phyloP scores from a whole-genome alignment of 2,113 vertebrate genomes.

The Paramormyrops kingsleyae region DNA sequence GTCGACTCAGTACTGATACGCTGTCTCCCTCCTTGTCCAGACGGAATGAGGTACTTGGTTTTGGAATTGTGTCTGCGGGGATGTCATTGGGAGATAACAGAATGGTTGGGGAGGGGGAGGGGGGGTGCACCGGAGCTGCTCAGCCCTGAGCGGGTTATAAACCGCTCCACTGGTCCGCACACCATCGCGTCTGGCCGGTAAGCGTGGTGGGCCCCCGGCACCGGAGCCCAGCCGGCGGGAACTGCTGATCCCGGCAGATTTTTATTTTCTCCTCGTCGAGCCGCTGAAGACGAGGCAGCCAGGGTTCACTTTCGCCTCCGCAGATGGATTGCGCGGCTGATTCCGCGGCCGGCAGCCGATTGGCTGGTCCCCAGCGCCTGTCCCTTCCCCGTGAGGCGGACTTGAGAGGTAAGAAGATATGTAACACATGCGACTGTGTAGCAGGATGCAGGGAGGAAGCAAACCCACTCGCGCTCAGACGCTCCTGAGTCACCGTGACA shows the following conservation, averaged over 20 bases:
- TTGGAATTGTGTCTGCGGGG: neutral
- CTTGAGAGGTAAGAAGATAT: neutral
- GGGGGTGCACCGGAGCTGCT: neutral
- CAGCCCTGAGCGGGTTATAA: neutral
- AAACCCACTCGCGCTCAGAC: neutral
- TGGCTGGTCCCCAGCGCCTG: neutral
- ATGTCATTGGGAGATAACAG: neutral
- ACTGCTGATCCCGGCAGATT: neutral
- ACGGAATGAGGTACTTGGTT: neutral
- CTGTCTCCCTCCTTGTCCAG: neutral
- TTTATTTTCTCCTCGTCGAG: neutral
- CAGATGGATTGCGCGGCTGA: neutral
- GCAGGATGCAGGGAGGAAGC: neutral
- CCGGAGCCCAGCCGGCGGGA: neutral
- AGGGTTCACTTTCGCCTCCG: neutral
- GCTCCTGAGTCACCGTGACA: neutral
- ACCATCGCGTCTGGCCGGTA: neutral
- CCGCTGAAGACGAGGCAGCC: neutral
- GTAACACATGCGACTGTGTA: neutral
- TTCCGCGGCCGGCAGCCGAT: neutral
- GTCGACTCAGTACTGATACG: neutral
- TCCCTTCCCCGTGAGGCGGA: neutral
- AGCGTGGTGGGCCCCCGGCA: neutral
- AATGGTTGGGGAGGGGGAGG: neutral
- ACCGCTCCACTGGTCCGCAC: slow-evolving; percentile 1